These are phyloP conservation scores for Myathropa florea DNA, from an alignment of 2,888 invertebrate genomes.

Conservation along the genomic window DNA sequence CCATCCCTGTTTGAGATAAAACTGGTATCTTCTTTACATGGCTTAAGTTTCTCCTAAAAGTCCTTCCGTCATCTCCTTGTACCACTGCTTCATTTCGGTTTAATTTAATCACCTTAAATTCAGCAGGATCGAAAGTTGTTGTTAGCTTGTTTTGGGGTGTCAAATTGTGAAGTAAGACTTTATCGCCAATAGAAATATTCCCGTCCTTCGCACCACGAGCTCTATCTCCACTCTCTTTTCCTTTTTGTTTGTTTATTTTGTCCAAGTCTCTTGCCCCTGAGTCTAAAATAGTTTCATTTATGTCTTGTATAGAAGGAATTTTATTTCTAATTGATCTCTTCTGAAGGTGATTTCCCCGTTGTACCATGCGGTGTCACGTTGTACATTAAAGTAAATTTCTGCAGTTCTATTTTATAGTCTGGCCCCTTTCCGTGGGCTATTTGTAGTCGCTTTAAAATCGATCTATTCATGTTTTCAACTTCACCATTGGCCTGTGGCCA, in stretches of 20 bases:
- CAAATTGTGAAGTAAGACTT: conserved; percentile 20
- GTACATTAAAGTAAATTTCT: conserved; percentile 46
- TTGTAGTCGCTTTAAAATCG: conserved; percentile 45
- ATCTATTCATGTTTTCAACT: conserved; percentile 39
- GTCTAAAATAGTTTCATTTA: conserved; percentile 16
- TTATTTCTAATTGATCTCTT: conserved; percentile 36
- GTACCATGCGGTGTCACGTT: conserved; percentile 54
- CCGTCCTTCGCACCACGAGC: conserved; percentile 33
- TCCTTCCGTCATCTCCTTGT: conserved; percentile 8
- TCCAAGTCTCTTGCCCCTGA: conserved; percentile 38
- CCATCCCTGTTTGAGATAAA: not conserved
- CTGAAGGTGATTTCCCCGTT: conserved; percentile 39
- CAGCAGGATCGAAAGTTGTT: conserved; percentile 11
- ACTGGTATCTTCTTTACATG: not conserved
- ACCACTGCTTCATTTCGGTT: conserved; percentile 1
- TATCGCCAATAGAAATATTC: conserved; percentile 29
- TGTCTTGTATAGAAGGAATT: conserved; percentile 32
- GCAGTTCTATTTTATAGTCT: conserved; percentile 45
- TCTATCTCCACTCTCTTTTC: conserved; percentile 38
- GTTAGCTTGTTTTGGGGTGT: conserved; percentile 19
- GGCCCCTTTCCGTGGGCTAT: conserved; percentile 38
- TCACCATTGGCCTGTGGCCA: conserved; percentile 57
- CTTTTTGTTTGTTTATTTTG: conserved; percentile 34
- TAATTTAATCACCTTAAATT: conserved; percentile 8
- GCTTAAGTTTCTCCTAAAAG: not conserved